Percentiles rank a stretch among this genome's conserved stretches.
phyloP scores from a whole-genome alignment of 1,140 invertebrate genomes.

The Atta cephalotes region DNA sequence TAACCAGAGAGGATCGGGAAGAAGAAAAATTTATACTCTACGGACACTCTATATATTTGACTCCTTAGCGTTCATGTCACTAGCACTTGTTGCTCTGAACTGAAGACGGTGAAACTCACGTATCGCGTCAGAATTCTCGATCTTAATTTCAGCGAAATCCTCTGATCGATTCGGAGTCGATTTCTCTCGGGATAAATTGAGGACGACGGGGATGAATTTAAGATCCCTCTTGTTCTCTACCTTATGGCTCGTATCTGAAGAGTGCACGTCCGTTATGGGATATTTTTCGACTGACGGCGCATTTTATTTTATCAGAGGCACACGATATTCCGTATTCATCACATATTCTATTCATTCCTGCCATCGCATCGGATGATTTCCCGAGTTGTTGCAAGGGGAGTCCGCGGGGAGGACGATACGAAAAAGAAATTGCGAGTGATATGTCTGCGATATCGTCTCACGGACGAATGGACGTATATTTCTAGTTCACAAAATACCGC shows the following conservation, averaged over 20 bases:
- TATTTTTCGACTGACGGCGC: slow-evolving; percentile 40
- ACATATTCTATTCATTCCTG: slow-evolving; percentile 18
- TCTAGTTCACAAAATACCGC: slow-evolving; percentile 68
- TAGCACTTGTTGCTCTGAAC: slow-evolving; percentile 37
- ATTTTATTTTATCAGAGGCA: slow-evolving; percentile 50
- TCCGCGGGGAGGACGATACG: background rate
- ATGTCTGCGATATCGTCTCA: slow-evolving; percentile 68
- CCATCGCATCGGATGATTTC: slow-evolving; percentile 40
- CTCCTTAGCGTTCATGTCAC: slow-evolving; percentile 12
- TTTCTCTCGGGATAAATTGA: background rate
- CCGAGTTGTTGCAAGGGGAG: slow-evolving; percentile 7
- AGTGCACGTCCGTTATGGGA: slow-evolving; percentile 7
- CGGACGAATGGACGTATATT: slow-evolving; percentile 70
- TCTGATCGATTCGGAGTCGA: background rate
- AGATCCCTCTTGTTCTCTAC: background rate
- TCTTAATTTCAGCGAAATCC: slow-evolving; percentile 15
- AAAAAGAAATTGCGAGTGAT: slow-evolving; percentile 41
- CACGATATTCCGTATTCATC: slow-evolving; percentile 25
- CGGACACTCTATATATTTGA: slow-evolving; percentile 18
- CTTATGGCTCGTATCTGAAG: background rate
- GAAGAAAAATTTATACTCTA: slow-evolving; percentile 26
- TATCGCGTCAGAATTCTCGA: background rate
- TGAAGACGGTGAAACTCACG: background rate
- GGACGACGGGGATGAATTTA: background rate
- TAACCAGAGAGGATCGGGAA: background rate